phyloP scores from a whole-genome alignment of 1,140 invertebrate genomes.

The Anoplolepis gracilipes region DNA sequence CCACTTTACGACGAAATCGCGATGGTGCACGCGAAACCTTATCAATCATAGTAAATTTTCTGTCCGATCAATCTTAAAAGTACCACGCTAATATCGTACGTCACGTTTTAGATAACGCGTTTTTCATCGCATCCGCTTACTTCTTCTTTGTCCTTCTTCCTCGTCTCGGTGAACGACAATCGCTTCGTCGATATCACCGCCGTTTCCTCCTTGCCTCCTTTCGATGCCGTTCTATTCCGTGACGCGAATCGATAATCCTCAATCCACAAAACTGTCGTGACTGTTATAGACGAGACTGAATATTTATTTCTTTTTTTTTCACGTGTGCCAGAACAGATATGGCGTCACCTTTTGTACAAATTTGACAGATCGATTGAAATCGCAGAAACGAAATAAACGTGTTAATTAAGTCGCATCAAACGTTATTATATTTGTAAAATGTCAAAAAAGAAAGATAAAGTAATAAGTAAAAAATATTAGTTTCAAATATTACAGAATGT shows the following conservation, averaged over 20 bases:
- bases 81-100: constrained; percentile 49
- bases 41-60: constrained; percentile 58
- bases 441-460: not conserved
- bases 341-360: constrained; percentile 31
- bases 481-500: not conserved
- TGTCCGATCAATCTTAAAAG: constrained; percentile 54
- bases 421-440: not conserved
- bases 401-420: constrained; percentile 19
- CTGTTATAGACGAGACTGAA: constrained; percentile 48
- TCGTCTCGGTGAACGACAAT: constrained; percentile 41
- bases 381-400: constrained; percentile 8
- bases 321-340: constrained; percentile 9
- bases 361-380: constrained; percentile 31
- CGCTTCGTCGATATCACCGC: constrained; percentile 28
- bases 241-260: constrained; percentile 54
- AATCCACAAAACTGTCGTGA: constrained; percentile 48
- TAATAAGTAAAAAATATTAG: constrained; percentile 2
- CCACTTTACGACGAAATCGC: constrained; percentile 20
- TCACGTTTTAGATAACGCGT: constrained; percentile 59
- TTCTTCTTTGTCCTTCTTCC: constrained; percentile 33
- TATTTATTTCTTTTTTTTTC: constrained; percentile 55
- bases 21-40: constrained; percentile 23
- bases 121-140: constrained; percentile 49
- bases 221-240: constrained; percentile 24
- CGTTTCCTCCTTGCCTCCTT: constrained; percentile 32